Conservation (phyloP, 2,797 vertebrate genomes). For the Ficedula albicollis region DNA sequence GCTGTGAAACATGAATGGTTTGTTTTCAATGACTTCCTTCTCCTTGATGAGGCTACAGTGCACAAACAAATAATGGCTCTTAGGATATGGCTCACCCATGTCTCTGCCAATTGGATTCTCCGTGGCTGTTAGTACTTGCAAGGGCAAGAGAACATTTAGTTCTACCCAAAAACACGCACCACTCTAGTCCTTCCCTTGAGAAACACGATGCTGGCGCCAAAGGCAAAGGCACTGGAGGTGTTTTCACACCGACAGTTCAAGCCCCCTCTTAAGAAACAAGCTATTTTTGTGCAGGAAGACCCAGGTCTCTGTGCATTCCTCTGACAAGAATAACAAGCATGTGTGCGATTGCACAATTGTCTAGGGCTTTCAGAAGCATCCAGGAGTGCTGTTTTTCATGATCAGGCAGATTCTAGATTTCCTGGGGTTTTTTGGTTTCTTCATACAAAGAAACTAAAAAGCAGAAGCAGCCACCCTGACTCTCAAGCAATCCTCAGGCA, state of each 20-base stretch:
- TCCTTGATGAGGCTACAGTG: not conserved
- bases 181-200: not conserved
- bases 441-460: not conserved
- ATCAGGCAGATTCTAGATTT: not conserved
- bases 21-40: not conserved
- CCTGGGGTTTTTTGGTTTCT: not conserved
- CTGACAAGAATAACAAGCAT: not conserved
- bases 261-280: not conserved
- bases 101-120: not conserved
- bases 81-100: not conserved
- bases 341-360: not conserved
- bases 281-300: not conserved
- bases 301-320: not conserved
- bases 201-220: accelerated
- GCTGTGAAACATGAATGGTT: not conserved
- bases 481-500: not conserved
- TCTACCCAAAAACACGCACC: not conserved
- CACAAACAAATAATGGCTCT: not conserved
- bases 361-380: not conserved
- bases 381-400: not conserved
- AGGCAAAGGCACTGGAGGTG: not conserved
- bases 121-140: not conserved
- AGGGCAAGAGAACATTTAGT: not conserved
- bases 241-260: not conserved
- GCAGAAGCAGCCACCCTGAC: not conserved